These are phyloP conservation scores for Cariama cristata DNA, from an alignment of 2,113 vertebrate genomes.

Conservation along the genomic window DNA sequence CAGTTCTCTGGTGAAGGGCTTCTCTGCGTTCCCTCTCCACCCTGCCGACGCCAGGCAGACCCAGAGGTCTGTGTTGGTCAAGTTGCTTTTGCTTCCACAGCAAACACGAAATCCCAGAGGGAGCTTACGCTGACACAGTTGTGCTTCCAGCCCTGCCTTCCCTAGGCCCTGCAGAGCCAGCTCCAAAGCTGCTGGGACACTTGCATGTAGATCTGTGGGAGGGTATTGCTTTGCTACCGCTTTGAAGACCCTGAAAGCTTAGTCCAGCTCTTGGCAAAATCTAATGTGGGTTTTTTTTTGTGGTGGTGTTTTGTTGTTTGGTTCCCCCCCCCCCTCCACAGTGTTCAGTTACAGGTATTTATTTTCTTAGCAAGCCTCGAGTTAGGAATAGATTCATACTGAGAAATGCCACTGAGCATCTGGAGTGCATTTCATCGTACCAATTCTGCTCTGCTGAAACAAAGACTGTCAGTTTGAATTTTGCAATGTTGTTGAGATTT, in stretches of 20 bases:
- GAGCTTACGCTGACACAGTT: neutral
- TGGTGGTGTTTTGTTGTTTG: no score
- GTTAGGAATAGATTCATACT: slow-evolving; percentile 56
- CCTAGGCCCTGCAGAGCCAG: neutral
- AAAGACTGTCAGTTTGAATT: slow-evolving; percentile 66
- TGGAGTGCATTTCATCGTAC: slow-evolving; percentile 64
- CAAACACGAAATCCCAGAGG: neutral
- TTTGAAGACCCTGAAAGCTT: neutral
- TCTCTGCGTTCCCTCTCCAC: neutral
- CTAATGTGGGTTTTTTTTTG: neutral
- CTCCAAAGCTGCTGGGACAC: neutral
- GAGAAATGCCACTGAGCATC: slow-evolving; percentile 74
- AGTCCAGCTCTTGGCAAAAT: slow-evolving; percentile 4
- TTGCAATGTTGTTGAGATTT: slow-evolving; percentile 34
- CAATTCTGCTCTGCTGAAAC: slow-evolving; percentile 49
- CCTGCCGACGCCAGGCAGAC: neutral
- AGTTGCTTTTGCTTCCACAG: neutral
- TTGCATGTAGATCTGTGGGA: neutral
- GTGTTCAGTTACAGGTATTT: slow-evolving; percentile 28
- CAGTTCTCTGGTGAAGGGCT: neutral
- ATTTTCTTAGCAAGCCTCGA: slow-evolving; percentile 47
- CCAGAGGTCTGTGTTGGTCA: neutral
- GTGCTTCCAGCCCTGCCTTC: slow-evolving; percentile 20
- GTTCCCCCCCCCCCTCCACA: no score
- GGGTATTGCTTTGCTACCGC: neutral